These are phyloP conservation scores for Montipora cactus DNA, from an alignment of 64 coral and sea anemone genomes.

Conservation along the genomic window DNA sequence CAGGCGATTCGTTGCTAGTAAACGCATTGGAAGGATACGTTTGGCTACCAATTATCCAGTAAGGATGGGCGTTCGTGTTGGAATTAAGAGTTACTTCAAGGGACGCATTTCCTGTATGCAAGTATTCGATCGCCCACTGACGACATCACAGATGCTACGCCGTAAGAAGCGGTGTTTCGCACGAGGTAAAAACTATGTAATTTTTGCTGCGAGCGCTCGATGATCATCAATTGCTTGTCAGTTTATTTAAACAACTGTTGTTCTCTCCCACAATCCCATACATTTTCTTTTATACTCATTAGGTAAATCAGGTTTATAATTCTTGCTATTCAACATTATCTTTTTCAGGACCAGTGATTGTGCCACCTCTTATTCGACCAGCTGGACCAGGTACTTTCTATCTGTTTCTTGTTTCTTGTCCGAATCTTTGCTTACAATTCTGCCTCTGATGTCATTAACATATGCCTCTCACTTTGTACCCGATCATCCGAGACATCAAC, in stretches of 20 bases:
- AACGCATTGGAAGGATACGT: slow-evolving; percentile 25
- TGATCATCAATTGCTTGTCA: neutral
- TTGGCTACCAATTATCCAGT: slow-evolving; percentile 45
- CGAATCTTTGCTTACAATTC: too few species aligned
- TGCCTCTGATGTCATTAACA: too few species aligned
- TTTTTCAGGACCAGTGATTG: slow-evolving; percentile 15
- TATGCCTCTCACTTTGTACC: too few species aligned
- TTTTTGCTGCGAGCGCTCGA: neutral
- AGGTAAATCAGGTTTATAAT: neutral
- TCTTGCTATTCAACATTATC: neutral
- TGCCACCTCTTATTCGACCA: slow-evolving; percentile 13
- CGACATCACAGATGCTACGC: slow-evolving; percentile 14
- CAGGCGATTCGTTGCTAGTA: slow-evolving; percentile 33
- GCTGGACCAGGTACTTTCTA: slow-evolving; percentile 33
- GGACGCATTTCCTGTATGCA: slow-evolving; percentile 71
- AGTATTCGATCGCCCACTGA: slow-evolving; percentile 42
- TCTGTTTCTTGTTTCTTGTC: neutral
- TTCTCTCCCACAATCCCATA: too few species aligned
- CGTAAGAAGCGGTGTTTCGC: slow-evolving; percentile 61
- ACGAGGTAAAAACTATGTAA: slow-evolving; percentile 28
- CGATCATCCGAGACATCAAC: too few species aligned
- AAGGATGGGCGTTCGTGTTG: slow-evolving; percentile 17
- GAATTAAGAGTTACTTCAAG: slow-evolving; percentile 7
- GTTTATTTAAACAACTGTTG: too few species aligned
- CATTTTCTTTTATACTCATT: too few species aligned